Base-by-base conservation (phyloP, 2,797 vertebrate species). In the Acrocephalus scirpaceus region DNA sequence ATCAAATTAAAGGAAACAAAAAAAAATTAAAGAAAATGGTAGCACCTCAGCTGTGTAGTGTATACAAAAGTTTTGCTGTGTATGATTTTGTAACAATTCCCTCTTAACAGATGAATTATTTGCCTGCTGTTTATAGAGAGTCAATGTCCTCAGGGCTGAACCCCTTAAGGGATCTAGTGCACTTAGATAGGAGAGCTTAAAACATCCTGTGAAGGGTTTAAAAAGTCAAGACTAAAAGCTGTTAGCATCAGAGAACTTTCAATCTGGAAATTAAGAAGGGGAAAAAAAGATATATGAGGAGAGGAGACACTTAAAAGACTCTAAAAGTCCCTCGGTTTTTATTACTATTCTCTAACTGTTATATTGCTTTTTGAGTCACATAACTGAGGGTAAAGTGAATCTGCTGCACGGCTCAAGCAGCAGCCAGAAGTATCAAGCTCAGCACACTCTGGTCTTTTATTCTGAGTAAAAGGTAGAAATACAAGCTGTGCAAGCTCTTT, bases 1-100 rank as follows among this genome's bases (percentile, higher is more conserved):
- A n/a, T 27, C 30, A 91, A 90, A 74, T 76, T 65, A 87, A 87
- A 77, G 44, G 26, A 69, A 65, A 77, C 32, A 76, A 64, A 66
- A 44, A 42, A 26, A 60, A 60, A 73, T 82, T 13, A 53, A 73
- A 64, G 48, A 87, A 82, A 87, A 61, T 42, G 4, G 17, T 70
- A 34, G 11, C n/a, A 85, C 25, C 2, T 93, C 34, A 91, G 30
- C 25, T 3, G 0, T 21, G 13, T 27, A 58, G 13, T 16, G 5
- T 38, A 21, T 34, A 66, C 8, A 34, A 76, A 69, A 67, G 11
- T 71, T 90, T 50, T 73, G 17, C 30, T 92, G 22, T 27, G 19
- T 47, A 16, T 13, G 9, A 7, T 75, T 87, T 79, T 81, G 26
- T 65, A 66, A 61, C 16, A 29, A 62, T 70, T 85, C 21, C 18